phyloP scores from a whole-genome alignment of 2,113 vertebrate species.

The Hassar affinis region DNA sequence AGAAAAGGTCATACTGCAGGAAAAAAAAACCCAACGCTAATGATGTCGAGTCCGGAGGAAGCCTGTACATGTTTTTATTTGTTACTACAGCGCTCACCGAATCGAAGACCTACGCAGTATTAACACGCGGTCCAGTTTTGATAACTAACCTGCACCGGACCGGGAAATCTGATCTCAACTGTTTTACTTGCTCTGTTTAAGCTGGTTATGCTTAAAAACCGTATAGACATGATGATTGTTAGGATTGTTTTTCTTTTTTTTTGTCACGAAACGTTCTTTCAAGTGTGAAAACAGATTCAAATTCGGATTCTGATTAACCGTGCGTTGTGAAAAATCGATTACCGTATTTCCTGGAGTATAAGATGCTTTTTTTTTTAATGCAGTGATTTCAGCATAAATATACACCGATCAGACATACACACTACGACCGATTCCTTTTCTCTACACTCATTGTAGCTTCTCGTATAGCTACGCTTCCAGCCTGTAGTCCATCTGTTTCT shows the following conservation, averaged over 20 bases:
- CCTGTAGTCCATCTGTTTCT: no score
- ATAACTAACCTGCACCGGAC: not conserved
- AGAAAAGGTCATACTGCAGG: constrained; percentile 30
- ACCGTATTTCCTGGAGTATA: not conserved
- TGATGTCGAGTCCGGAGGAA: not conserved
- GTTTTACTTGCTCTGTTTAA: not conserved
- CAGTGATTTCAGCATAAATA: no score
- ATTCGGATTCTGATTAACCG: not conserved
- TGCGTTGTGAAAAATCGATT: not conserved
- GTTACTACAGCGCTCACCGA: not conserved
- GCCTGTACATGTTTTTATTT: not conserved
- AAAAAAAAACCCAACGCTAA: constrained; percentile 1
- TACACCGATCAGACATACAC: no score
- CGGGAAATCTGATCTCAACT: not conserved
- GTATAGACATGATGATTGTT: not conserved
- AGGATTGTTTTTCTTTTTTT: not conserved
- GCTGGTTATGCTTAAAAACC: not conserved
- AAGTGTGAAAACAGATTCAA: no score
- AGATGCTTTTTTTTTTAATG: not conserved
- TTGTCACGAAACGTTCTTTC: no score
- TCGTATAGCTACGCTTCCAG: no score
- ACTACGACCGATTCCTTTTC: no score
- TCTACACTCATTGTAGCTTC: no score
- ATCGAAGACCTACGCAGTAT: constrained; percentile 43
- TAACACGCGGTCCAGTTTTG: constrained; percentile 3